Evolutionary conservation across 2,797 vertebrate genomes (phyloP), one percentile per base, ranked within the genome.

Genomic region (Tachyglossus aculeatus): DNA sequence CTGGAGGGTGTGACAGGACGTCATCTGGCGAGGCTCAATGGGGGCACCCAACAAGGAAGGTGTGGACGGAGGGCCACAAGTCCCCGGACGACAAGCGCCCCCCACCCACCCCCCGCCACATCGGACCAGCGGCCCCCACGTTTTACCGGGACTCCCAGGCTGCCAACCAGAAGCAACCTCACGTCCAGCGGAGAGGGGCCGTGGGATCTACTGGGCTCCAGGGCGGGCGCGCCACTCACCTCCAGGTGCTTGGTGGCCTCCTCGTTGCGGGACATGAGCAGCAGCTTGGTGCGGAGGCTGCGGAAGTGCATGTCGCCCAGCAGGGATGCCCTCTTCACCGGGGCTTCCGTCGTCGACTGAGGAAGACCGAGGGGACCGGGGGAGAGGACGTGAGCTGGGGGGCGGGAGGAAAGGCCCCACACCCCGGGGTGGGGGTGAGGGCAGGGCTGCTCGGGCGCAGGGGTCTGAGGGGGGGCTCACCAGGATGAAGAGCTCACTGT

Each of bases 221-320:
- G n/a, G n/a, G n/a, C n/a, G n/a, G n/a, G n/a, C n/a, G n/a, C 27
- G 12, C 3, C 59, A 37, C 55, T 82, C 84, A 96, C 96, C 94
- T 98, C 96, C 71, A 98, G 76, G 67, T 97, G 96, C 82, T 96
- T 96, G 67, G 94, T 96, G 77, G 96, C 96, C 80, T 97, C 96
- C 85, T 98, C 95, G 8, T 97, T 98, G 21, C 95, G 94, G 45
- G 95, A 95, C 95, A 96, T 96, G 13, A 98, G 90, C 85, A 96
- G 93, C 7, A 96, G 93, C 75, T 97, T 98, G 75, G 95, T 98
- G 7, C 96, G 95, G 77, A 98, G 95, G 84, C 96, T 96, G 75
- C 96, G 94, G 65, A 98, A 95, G 78, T 98, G 96, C 95, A 97
- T 96, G 88, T 97, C 96, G 24, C 96, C 96, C 84, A 98, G 87